Conservation (phyloP, 2,113 vertebrate genomes). For the Rynchops niger region DNA sequence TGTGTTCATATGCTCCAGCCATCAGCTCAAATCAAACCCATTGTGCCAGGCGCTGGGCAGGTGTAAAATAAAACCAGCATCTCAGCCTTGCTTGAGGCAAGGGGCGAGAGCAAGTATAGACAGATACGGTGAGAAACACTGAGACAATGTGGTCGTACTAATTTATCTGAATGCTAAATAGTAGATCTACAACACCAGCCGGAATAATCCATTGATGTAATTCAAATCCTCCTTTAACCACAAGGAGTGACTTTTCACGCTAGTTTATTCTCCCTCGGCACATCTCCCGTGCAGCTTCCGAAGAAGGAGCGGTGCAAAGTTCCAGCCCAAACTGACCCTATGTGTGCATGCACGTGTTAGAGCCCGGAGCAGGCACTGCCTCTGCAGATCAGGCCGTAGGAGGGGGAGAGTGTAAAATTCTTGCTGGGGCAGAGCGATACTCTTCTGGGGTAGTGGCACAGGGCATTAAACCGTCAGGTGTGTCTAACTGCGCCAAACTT, state of each 20-base stretch:
- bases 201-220: background rate
- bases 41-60: background rate
- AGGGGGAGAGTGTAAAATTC: background rate
- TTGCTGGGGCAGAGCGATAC: background rate
- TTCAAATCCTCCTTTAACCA: background rate
- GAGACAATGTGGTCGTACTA: background rate
- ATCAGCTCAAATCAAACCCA: background rate
- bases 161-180: background rate
- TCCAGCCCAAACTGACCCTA: background rate
- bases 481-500: background rate
- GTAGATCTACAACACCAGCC: background rate
- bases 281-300: background rate
- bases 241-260: background rate
- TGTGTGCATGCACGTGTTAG: accelerated
- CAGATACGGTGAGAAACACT: background rate
- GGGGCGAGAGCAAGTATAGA: background rate
- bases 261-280: background rate
- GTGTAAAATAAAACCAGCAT: background rate
- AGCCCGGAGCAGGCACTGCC: background rate
- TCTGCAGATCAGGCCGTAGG: too few species aligned
- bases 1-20: background rate
- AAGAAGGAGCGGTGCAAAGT: background rate
- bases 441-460: background rate
- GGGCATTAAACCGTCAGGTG: background rate
- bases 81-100: background rate